These are phyloP conservation scores for Xenus cinereus DNA, from an alignment of 2,113 vertebrate species.

Conservation along the genomic window DNA sequence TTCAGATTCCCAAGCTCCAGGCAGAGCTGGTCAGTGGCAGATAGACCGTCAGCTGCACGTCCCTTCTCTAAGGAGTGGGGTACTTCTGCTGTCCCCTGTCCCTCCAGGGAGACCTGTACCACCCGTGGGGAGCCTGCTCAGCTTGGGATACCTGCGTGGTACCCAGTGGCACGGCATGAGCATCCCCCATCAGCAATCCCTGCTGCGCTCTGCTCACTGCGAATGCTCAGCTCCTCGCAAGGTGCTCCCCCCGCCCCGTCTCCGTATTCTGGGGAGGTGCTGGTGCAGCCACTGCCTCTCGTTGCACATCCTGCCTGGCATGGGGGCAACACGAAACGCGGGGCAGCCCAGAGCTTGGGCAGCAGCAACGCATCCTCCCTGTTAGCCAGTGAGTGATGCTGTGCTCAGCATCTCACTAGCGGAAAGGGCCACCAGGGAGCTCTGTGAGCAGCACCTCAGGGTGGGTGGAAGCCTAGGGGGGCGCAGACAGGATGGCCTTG, in stretches of 20 bases:
- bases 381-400: neutral
- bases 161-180: accelerated
- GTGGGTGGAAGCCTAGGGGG: neutral
- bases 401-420: neutral
- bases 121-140: accelerated
- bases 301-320: neutral
- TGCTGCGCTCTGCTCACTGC: neutral
- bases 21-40: neutral
- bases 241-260: accelerated
- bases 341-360: neutral
- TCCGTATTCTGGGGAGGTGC: neutral
- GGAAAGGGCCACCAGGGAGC: neutral
- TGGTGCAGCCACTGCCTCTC: neutral
- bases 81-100: neutral
- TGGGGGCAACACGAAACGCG: accelerated
- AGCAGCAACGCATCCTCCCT: neutral
- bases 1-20: neutral
- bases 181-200: neutral
- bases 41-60: neutral
- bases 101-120: neutral
- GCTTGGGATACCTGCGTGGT: neutral
- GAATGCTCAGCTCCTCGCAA: neutral
- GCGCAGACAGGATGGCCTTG: neutral
- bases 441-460: neutral
- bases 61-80: neutral